Conservation (phyloP, 2,888 invertebrate species). For the Lasioglossum leucozonium region DNA sequence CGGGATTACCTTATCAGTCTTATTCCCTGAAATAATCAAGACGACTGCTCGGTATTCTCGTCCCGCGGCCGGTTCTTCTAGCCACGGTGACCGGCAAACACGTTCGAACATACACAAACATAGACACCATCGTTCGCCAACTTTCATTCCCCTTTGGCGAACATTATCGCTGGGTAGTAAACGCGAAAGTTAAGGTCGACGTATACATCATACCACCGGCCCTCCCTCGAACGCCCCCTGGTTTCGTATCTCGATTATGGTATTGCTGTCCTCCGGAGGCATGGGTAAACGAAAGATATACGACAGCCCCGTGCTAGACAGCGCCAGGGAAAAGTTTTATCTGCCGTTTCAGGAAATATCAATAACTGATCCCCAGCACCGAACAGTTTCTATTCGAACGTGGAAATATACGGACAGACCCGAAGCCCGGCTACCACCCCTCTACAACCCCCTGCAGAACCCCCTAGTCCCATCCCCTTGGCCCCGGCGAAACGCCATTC, state of each 20-base stretch:
- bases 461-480: neutral
- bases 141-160: conserved; percentile 13
- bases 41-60: conserved; percentile 50
- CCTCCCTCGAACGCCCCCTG: neutral
- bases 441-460: neutral
- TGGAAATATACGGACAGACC: conserved; percentile 45
- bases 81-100: neutral
- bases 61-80: neutral
- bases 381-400: conserved; percentile 51
- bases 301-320: conserved; percentile 26
- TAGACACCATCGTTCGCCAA: neutral
- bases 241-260: conserved; percentile 50
- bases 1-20: conserved; percentile 60
- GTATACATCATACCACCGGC: conserved; percentile 36
- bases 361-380: conserved; percentile 60
- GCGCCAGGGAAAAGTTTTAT: conserved; percentile 54
- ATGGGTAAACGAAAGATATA: conserved; percentile 55
- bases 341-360: conserved; percentile 60
- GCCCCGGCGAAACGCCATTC: conserved; percentile 31
- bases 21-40: conserved; percentile 56
- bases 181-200: conserved; percentile 41
- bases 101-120: neutral
- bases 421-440: neutral
- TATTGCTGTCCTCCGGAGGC: conserved; percentile 39
- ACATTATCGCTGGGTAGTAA: conserved; percentile 38